phyloP scores from a whole-genome alignment of 2,797 vertebrate species.

The Corythornis leucogaster region DNA sequence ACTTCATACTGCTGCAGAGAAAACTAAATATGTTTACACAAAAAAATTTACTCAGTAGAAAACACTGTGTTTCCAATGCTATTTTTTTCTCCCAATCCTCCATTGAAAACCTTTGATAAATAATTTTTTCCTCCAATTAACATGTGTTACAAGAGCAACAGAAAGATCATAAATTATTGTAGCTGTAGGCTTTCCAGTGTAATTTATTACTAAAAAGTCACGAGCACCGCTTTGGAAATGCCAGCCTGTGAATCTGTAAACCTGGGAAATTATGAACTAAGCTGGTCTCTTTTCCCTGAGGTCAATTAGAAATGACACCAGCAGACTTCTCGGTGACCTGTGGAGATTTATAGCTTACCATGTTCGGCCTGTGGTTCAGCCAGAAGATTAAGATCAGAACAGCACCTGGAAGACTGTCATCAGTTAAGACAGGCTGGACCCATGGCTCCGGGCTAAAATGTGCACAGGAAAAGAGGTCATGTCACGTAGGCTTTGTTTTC shows the following conservation, averaged over 20 bases:
- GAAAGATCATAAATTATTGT: conserved; percentile 55
- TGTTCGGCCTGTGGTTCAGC: conserved; percentile 36
- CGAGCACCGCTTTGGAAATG: neutral
- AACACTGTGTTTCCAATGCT: neutral
- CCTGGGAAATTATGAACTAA: conserved; percentile 62
- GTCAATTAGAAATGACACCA: conserved; percentile 71
- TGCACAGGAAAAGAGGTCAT: conserved; percentile 34
- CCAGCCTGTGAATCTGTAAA: conserved; percentile 66
- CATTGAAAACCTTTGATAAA: conserved; percentile 26
- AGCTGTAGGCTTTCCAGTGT: conserved; percentile 31
- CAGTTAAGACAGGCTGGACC: conserved; percentile 55
- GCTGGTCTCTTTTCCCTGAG: conserved; percentile 52
- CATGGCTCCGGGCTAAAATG: conserved; percentile 34
- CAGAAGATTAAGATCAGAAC: conserved; percentile 72
- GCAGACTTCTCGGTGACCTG: conserved; percentile 61
- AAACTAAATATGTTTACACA: neutral
- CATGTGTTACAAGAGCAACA: conserved; percentile 14
- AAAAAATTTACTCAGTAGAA: neutral
- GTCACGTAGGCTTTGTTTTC: neutral
- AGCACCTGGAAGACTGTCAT: conserved; percentile 69
- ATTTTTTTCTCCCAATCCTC: neutral
- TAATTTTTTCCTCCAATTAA: conserved; percentile 51
- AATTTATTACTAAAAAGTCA: conserved; percentile 62
- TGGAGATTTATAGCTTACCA: conserved; percentile 70
- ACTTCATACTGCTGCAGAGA: neutral